Base-by-base conservation (phyloP, 2,888 invertebrate species). In the Gymnoscelis rufifasciata region DNA sequence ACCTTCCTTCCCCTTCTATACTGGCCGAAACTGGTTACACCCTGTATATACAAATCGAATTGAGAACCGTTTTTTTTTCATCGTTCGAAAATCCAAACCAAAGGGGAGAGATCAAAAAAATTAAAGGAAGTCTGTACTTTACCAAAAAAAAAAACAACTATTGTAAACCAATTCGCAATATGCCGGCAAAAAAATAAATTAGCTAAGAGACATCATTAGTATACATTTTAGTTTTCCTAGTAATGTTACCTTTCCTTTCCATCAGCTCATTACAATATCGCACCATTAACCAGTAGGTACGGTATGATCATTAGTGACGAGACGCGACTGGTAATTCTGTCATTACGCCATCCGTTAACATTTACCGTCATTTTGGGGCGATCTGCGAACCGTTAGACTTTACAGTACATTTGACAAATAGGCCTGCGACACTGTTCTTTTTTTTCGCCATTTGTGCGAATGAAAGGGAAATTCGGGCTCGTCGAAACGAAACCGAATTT, bases 321-420 rank as follows among this genome's bases (percentile, higher is more conserved):
- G 46, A 66, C 47, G 58, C 54, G 59, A 51, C 67, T 64, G 71
- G 71, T 77, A 80, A 79, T 82, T 78, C 70, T 47, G 71, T 68
- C 66, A 74, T 73, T 72, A 70, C 59, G 68, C 65, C 62, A 71
- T 69, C 67, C 68, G 69, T 78, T 44, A 49, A 41, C 75, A 81
- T 83, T 81, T 80, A 61, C 73, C 67, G 69, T 72, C 71, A 74
- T 80, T 80, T 81, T 60, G 70, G 74, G 64, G 64, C 69, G 72
- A 78, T 82, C 78, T 67, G 77, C 69, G 73, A 74, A 74, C 78
- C 77, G 82, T 83, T 83, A 81, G 69, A 46, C 56, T 55, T 48
- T 52, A 58, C 43, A 48, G 53, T 48, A 45, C 56, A 38, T 61
- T 55, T 66, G 57, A 51, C 51, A 44, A 57, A 69, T 56, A 53